Conservation (phyloP, 2,797 vertebrate genomes). For the Acanthopagrus latus region DNA sequence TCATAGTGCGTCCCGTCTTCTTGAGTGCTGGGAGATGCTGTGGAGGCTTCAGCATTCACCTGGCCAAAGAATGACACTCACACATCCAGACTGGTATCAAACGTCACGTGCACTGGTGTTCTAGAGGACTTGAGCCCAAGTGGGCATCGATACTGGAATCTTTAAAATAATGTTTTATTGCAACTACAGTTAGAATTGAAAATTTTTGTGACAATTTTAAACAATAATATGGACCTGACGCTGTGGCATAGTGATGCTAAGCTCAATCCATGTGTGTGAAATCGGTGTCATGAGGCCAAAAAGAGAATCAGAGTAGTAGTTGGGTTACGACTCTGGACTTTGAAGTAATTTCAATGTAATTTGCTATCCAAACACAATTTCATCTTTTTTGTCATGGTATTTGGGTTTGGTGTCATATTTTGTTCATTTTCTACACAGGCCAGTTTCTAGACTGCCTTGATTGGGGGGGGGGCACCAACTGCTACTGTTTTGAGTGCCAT, state of each 20-base stretch:
- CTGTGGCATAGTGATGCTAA: neutral
- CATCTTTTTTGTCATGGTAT: neutral
- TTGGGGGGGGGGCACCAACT: too few relatives aligned
- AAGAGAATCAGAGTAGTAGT: neutral
- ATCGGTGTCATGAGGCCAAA: neutral
- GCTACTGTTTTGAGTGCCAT: too few relatives aligned
- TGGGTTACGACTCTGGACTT: neutral
- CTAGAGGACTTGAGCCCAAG: slow-evolving; percentile 9
- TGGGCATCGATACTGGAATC: neutral
- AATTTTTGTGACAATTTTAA: slow-evolving; percentile 9
- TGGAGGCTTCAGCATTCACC: slow-evolving; percentile 77
- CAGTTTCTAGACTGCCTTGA: too few relatives aligned
- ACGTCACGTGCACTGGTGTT: slow-evolving; percentile 11
- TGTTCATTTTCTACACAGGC: neutral
- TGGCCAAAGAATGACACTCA: slow-evolving; percentile 78
- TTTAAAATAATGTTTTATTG: slow-evolving; percentile 17
- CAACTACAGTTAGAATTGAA: neutral
- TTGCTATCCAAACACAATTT: neutral
- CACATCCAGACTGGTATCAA: slow-evolving; percentile 7
- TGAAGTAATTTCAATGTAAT: neutral
- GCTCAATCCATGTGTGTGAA: neutral
- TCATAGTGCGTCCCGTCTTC: slow-evolving; percentile 76
- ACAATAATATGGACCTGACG: neutral
- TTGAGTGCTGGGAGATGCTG: slow-evolving; percentile 81
- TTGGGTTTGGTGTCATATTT: slow-evolving; percentile 10